phyloP scores from a whole-genome alignment of 2,797 vertebrate species.

The Streptopelia turtur region DNA sequence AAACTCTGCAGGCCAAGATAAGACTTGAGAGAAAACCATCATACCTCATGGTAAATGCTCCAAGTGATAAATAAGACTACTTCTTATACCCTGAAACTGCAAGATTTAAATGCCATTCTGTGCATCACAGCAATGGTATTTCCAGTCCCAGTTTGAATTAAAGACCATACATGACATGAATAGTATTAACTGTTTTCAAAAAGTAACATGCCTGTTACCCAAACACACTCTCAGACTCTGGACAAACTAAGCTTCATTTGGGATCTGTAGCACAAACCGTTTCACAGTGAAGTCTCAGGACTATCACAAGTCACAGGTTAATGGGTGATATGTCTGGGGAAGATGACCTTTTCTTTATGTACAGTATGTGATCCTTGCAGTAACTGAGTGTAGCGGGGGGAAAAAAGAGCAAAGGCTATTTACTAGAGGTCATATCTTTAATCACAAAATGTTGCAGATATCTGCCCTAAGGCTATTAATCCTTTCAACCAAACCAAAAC shows the following conservation, averaged over 20 bases:
- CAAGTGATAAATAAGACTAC: not conserved
- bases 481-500: not conserved
- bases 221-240: not conserved
- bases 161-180: not conserved
- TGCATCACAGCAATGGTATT: not conserved
- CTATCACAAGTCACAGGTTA: not conserved
- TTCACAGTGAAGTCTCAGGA: not conserved
- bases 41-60: not conserved
- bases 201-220: rapidly evolving
- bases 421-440: not conserved
- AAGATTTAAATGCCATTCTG: not conserved
- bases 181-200: not conserved
- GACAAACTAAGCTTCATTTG: not conserved
- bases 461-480: not conserved
- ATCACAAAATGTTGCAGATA: not conserved
- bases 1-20: not conserved
- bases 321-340: not conserved
- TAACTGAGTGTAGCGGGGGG: not conserved
- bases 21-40: not conserved
- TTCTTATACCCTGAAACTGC: not conserved
- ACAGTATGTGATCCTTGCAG: not conserved
- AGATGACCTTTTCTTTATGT: not conserved
- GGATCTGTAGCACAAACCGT: not conserved
- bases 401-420: not conserved
- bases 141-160: not conserved